Evolutionary conservation across 2,797 vertebrate genomes (phyloP).

Genomic region (Falco novaeseelandiae): DNA sequence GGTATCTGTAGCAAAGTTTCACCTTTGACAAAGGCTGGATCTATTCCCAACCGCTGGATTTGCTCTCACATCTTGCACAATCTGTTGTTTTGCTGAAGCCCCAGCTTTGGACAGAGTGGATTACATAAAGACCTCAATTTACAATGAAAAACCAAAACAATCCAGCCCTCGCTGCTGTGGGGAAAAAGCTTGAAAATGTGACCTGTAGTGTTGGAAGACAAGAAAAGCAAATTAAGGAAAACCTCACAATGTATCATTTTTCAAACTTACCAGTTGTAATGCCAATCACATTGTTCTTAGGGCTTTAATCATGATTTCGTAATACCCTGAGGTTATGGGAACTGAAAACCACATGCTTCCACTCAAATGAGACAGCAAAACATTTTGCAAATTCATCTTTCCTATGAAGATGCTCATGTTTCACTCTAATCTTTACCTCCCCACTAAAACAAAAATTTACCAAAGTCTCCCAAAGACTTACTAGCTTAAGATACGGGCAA

Average conservation of each 20-base stretch:
- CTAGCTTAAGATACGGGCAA: background rate
- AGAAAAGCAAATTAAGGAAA: constrained; percentile 31
- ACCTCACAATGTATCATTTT: constrained; percentile 31
- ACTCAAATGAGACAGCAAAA: constrained; percentile 28
- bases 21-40: background rate
- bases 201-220: background rate
- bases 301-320: background rate
- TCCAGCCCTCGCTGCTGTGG: background rate
- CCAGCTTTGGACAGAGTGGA: background rate
- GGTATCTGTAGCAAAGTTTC: background rate
- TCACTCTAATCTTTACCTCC: background rate
- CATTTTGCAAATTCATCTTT: constrained; percentile 23
- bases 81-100: background rate
- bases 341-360: constrained; percentile 30
- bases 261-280: constrained; percentile 18
- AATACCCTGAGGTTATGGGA: background rate
- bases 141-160: constrained; percentile 31
- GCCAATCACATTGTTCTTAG: background rate
- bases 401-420: background rate
- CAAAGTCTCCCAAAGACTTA: background rate
- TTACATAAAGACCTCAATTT: background rate
- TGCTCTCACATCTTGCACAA: background rate
- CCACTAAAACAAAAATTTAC: background rate
- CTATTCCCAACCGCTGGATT: background rate
- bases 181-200: constrained; percentile 22